These are phyloP conservation scores for Choristoneura fumiferana DNA, from an alignment of 1,140 invertebrate species.

Conservation along the genomic window DNA sequence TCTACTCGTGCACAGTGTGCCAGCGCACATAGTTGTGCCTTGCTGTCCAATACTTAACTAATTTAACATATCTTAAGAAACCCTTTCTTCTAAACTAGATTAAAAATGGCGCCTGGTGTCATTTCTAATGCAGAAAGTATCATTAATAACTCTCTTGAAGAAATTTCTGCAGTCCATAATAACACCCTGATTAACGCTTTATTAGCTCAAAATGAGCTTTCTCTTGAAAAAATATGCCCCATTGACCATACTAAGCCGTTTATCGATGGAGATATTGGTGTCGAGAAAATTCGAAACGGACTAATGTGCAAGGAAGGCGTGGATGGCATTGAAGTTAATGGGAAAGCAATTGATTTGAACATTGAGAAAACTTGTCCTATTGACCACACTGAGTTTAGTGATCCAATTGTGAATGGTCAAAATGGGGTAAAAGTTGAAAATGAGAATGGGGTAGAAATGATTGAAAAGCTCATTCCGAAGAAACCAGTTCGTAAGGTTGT, in stretches of 20 bases:
- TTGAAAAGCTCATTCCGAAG: slow-evolving; percentile 41
- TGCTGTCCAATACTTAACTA: slow-evolving; percentile 25
- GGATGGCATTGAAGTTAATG: not conserved
- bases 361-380: not conserved
- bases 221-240: slow-evolving; percentile 41
- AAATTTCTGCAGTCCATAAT: slow-evolving; percentile 30
- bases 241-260: slow-evolving; percentile 36
- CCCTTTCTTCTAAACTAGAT: slow-evolving; percentile 3
- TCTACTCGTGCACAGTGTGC: slow-evolving; percentile 51
- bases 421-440: slow-evolving; percentile 12
- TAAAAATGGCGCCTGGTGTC: slow-evolving; percentile 63
- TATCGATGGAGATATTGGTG: not conserved
- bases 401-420: not conserved
- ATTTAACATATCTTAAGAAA: slow-evolving; percentile 22
- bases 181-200: slow-evolving; percentile 37
- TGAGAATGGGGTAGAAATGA: slow-evolving; percentile 21
- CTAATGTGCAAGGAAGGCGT: not conserved
- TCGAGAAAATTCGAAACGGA: not conserved
- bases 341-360: not conserved
- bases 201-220: slow-evolving; percentile 21
- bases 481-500: slow-evolving; percentile 47
- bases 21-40: slow-evolving; percentile 39
- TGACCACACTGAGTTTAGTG: not conserved
- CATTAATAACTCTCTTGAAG: slow-evolving; percentile 41
- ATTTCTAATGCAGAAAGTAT: slow-evolving; percentile 50